Base-by-base conservation (phyloP, 1,140 invertebrate species). In the Cepaea nemoralis region DNA sequence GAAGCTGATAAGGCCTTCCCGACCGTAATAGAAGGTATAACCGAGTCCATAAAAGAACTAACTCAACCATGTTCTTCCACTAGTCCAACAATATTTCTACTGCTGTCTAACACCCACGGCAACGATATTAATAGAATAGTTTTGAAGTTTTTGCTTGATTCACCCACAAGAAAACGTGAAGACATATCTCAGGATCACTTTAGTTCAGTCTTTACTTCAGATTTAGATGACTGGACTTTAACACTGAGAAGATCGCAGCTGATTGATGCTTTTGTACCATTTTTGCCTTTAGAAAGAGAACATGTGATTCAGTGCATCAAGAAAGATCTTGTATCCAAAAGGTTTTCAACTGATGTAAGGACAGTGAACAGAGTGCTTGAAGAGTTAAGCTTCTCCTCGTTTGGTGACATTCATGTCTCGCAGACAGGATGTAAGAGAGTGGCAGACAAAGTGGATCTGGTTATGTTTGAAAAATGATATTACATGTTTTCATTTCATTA, bases 191-290 rank as follows among this genome's bases (percentile, higher is more conserved):
- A 82, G 31, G 77, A 83, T 19, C 84, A 87, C 39, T 85, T 88
- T 80, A n/a, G 79, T 33, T 35, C 80, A 27, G 48, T 88, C 22
- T 86, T 88, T 73, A 6, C 22, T 1, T 73, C 71, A 33, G 63
- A 71, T 3, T 33, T 35, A 6, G 67, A 80, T 70, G 75, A 80
- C 27, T 89, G 88, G 88, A 88, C 85, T 78, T 42, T 76, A n/a
- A 93, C 94, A 79, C 91, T 96, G 0, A 96, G 98, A 85, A 93
- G 94, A 48, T 93, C 94, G n/a, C 95, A 94, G 91, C 91, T 98
- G 22, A 97, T 99, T 78, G 97, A 98, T 91, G 94, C 96, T 88
- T 98, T 96, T 90, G 93, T 99, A 75, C 98, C 98, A 79, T 99
- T 99, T 90, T 88, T 99, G 80, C 98, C 98, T 0, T 90, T 99